These are phyloP conservation scores for Nomada fabriciana DNA, from an alignment of 2,888 invertebrate genomes.

Conservation along the genomic window DNA sequence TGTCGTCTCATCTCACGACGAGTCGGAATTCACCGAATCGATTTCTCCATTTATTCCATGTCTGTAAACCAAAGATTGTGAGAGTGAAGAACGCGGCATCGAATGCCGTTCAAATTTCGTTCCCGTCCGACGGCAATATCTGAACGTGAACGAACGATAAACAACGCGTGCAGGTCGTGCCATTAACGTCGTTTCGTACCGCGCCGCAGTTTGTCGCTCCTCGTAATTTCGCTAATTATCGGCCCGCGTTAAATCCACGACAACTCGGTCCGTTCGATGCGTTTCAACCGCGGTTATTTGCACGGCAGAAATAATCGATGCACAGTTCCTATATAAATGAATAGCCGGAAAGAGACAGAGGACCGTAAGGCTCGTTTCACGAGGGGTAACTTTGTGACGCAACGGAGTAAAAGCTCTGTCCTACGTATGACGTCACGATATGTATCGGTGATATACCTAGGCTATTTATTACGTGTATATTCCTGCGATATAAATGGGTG, in stretches of 20 bases:
- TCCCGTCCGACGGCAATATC: background rate
- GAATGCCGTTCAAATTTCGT: conserved; percentile 7
- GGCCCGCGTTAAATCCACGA: conserved; percentile 36
- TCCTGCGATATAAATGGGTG: no score
- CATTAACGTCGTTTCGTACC: conserved; percentile 24
- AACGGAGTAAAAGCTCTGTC: no score
- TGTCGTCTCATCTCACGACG: conserved; percentile 33
- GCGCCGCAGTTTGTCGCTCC: conserved; percentile 17
- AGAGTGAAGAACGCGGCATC: background rate
- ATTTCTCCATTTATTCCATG: conserved; percentile 16
- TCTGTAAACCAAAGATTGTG: conserved; percentile 7
- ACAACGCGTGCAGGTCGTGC: conserved; percentile 12
- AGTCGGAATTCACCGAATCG: conserved; percentile 12
- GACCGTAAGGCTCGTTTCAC: background rate
- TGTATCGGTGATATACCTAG: no score
- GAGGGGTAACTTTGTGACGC: no score
- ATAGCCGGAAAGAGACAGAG: background rate
- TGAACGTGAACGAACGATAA: conserved; percentile 16
- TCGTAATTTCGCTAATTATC: conserved; percentile 38
- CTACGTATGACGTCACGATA: no score
- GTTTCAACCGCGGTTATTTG: conserved; percentile 36
- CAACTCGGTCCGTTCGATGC: conserved; percentile 29
- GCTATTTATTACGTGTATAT: no score
- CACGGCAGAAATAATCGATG: conserved; percentile 26
- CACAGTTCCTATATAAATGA: conserved; percentile 1